A percentile compares a stretch with the other conserved stretches of the same genome.
These are phyloP conservation scores for Cololabis saira DNA, from an alignment of 2,113 vertebrate species.

Conservation along the genomic window DNA sequence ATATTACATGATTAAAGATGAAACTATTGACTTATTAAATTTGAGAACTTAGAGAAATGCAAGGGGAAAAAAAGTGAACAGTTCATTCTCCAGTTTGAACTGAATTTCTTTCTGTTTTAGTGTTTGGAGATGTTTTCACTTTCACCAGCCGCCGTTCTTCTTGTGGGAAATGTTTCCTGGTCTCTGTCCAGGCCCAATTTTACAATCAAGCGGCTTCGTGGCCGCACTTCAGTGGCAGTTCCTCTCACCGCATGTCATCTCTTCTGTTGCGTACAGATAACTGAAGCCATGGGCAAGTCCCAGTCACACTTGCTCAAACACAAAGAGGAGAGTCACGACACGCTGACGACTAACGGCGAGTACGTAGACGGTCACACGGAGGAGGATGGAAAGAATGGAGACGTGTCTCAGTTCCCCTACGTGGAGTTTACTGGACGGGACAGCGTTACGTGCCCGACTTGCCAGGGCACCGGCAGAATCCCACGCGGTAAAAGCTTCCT, in stretches of 20 bases:
- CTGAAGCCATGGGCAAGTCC: conserved; percentile 89
- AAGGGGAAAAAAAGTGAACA: too few relatives aligned
- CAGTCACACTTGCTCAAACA: conserved; percentile 88
- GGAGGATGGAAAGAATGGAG: conserved; percentile 87
- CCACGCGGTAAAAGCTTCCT: conserved; percentile 87
- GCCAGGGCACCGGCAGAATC: conserved; percentile 97
- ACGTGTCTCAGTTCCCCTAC: conserved; percentile 97
- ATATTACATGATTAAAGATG: too few relatives aligned
- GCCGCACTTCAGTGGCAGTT: neutral
- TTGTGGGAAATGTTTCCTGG: conserved; percentile 32
- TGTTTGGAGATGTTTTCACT: neutral
- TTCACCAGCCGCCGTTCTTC: neutral
- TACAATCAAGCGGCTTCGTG: conserved; percentile 15
- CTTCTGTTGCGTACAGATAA: conserved; percentile 37
- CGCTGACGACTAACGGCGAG: conserved; percentile 78
- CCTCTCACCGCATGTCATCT: conserved; percentile 1
- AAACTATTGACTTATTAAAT: too few relatives aligned
- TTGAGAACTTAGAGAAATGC: too few relatives aligned
- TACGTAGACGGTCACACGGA: conserved; percentile 78
- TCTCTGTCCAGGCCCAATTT: conserved; percentile 16
- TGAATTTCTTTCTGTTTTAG: too few relatives aligned
- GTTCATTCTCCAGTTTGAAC: too few relatives aligned
- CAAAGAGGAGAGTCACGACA: conserved; percentile 84
- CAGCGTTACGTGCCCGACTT: conserved; percentile 96
- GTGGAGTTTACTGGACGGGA: conserved; percentile 98